A percentile compares a stretch with the other conserved stretches of the same genome.
Evolutionary conservation across 2,888 invertebrate genomes (phyloP).

Genomic region (Synergus gifuensis): DNA sequence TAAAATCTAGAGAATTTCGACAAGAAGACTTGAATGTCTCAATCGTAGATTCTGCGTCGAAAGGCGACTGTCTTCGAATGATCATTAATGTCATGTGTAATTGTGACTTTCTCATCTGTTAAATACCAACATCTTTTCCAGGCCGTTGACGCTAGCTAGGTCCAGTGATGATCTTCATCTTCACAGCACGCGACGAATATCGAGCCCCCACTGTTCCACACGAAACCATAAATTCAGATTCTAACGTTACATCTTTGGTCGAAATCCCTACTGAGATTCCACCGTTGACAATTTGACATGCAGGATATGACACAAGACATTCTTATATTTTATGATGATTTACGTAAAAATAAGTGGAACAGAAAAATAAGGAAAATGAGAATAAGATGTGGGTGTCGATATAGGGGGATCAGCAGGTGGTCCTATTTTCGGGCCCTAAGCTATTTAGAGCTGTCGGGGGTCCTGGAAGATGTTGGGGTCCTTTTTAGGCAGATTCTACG

Average conservation of each 20-base stretch:
- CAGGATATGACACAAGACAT: slow-evolving; percentile 63
- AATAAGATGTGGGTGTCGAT: neutral
- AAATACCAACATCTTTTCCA: neutral
- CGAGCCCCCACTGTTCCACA: slow-evolving; percentile 46
- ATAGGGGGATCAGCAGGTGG: slow-evolving; percentile 19
- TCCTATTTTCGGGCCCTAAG: slow-evolving; percentile 2
- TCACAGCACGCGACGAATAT: slow-evolving; percentile 30
- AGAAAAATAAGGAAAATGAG: slow-evolving; percentile 15
- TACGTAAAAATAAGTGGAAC: neutral
- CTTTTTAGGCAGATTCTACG: too few species aligned
- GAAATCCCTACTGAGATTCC: slow-evolving; percentile 59
- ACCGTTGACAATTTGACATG: slow-evolving; percentile 59
- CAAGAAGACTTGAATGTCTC: slow-evolving; percentile 20
- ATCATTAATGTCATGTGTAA: slow-evolving; percentile 31
- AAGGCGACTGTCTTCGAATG: slow-evolving; percentile 11
- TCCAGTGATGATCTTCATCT: neutral
- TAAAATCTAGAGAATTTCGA: slow-evolving; percentile 23
- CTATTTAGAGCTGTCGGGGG: neutral
- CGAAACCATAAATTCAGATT: slow-evolving; percentile 61
- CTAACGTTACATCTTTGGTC: slow-evolving; percentile 49
- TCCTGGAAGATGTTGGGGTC: too few species aligned
- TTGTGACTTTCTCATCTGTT: slow-evolving; percentile 12
- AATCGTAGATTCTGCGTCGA: slow-evolving; percentile 31
- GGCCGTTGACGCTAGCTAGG: slow-evolving; percentile 17
- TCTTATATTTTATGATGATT: slow-evolving; percentile 26